Evolutionary conservation across 2,888 invertebrate species (phyloP).

Genomic region (Acanthosoma haemorrhoidale): DNA sequence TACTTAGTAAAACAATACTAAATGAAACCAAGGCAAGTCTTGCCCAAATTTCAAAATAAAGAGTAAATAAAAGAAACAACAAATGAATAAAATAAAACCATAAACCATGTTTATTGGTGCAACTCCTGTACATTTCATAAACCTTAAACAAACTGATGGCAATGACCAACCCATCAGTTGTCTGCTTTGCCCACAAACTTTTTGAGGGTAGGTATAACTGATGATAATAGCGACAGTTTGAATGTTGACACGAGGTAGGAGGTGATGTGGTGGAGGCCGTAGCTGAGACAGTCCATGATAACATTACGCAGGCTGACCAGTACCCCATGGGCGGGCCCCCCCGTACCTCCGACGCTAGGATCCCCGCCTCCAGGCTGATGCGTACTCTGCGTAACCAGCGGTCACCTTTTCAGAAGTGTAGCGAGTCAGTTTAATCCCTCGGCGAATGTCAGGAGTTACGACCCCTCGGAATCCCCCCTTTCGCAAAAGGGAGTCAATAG

Average conservation of each 20-base stretch:
- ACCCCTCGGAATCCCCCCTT: constrained; percentile 94
- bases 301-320: constrained; percentile 3
- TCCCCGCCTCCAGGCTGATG: constrained; percentile 55
- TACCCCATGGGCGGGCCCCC: constrained; percentile 45
- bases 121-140: neutral
- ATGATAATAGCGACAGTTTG: neutral
- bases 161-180: neutral
- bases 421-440: constrained; percentile 87
- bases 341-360: constrained; percentile 64
- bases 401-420: constrained; percentile 95
- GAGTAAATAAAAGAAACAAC: too few species aligned
- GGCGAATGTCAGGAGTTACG: constrained; percentile 81
- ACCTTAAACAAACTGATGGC: neutral
- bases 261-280: neutral
- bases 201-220: neutral
- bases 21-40: too few species aligned
- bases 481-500: constrained; percentile 92
- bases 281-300: neutral
- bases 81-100: constrained; percentile 4
- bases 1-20: too few species aligned
- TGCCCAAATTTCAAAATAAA: too few species aligned
- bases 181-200: neutral
- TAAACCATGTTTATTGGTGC: neutral
- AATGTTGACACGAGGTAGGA: neutral
- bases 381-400: constrained; percentile 79